Evolutionary conservation across 2,888 invertebrate genomes (phyloP).

Genomic region (Diogma glabrata): DNA sequence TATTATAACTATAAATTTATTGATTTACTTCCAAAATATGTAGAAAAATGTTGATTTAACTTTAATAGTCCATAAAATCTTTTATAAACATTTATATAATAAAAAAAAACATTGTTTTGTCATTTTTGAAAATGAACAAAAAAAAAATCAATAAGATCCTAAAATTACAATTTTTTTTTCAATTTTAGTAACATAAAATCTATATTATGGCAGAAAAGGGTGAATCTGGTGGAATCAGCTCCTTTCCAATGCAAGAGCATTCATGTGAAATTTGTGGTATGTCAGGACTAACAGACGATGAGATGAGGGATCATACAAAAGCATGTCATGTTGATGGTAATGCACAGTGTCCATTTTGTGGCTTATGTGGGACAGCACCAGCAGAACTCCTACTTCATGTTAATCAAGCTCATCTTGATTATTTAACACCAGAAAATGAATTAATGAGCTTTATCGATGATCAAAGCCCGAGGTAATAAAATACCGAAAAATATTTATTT

Average conservation of each 20-base stretch:
- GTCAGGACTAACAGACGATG: conserved; percentile 65
- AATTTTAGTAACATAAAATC: too few relatives aligned
- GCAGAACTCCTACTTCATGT: conserved; percentile 68
- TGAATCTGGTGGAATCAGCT: conserved; percentile 19
- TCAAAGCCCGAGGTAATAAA: conserved; percentile 43
- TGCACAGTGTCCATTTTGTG: conserved; percentile 73
- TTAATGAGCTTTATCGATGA: conserved; percentile 69
- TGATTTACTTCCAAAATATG: too few relatives aligned
- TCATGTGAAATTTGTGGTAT: conserved; percentile 80
- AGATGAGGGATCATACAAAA: conserved; percentile 67
- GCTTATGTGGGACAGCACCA: conserved; percentile 57
- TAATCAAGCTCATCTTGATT: conserved; percentile 73
- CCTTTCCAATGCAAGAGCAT: conserved; percentile 27
- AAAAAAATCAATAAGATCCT: too few relatives aligned
- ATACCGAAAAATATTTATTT: neutral
- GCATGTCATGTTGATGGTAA: conserved; percentile 67
- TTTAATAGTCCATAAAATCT: too few relatives aligned
- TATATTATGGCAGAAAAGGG: conserved; percentile 11
- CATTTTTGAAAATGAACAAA: too few relatives aligned
- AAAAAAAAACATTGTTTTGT: too few relatives aligned
- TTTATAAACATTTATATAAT: too few relatives aligned
- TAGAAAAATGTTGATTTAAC: too few relatives aligned
- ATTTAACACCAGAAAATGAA: conserved; percentile 67
- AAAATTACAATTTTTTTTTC: too few relatives aligned
- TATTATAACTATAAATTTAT: too few relatives aligned